Evolutionary conservation across 2,797 vertebrate genomes (phyloP), one percentile per base, ranked within the genome.

Genomic region (Bradypodion ventrale): DNA sequence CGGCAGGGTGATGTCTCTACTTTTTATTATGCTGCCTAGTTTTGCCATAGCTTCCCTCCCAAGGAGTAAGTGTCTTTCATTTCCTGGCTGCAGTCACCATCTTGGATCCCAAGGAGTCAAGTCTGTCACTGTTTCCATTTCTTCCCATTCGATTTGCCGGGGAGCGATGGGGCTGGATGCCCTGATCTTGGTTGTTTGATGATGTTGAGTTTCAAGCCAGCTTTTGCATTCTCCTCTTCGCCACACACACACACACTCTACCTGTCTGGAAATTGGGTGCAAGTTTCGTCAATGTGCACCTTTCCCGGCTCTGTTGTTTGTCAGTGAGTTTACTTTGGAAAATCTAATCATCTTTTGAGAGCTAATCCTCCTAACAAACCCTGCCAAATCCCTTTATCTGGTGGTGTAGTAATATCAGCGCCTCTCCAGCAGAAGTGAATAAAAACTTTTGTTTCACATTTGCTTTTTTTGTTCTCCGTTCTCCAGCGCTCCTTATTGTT

Each of bases 401-500:
- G 76, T 82, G 83, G 73, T 92, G 92, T 87, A 93, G 91, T 90
- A 90, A 90, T 90, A 88, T 88, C 79, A 87, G 89, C 78, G 87
- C 35, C 87, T 87, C 89, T 90, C 23, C 7, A 77, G 82, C 84
- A 88, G 87, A 82, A 90, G 77, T 16, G 32, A 90, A 85, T 87
- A 90, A 52, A n/a, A 0, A 72, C 74, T 88, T 83, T 83, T 56
- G 70, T 87, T 84, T 91, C 86, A 16, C 1, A 0, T 85, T 88
- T 37, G 69, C 70, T 62, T 89, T 89, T 88, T 81, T 88, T 81
- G 85, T 44, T 49, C 66, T 49, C 68, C 76, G 59, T 89, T 77
- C 89, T 85, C 72, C 6, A 1, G 2, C 83, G 85, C 3, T 78
- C 46, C 0, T 63, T 0, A 29, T 87, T 87, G 76, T 83, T 88